phyloP scores from a whole-genome alignment of 1,140 invertebrate species.

The Pectinophora gossypiella region DNA sequence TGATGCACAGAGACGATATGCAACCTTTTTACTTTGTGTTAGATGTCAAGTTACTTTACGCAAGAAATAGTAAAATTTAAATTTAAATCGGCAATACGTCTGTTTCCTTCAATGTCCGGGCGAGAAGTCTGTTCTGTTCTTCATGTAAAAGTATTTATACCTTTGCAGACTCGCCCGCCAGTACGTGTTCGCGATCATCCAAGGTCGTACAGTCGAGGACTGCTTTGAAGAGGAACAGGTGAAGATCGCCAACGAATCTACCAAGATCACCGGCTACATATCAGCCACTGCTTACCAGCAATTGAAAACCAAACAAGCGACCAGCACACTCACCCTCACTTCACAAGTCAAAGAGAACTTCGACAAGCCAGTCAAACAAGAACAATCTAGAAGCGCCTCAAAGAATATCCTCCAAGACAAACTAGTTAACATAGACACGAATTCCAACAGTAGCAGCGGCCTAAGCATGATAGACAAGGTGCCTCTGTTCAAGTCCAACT shows the following conservation, averaged over 20 bases:
- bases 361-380: conserved; percentile 35
- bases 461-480: conserved; percentile 44
- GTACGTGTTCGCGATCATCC: conserved; percentile 78
- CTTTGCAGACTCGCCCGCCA: conserved; percentile 76
- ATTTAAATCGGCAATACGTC: no score
- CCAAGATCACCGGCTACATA: conserved; percentile 63
- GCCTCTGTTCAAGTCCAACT: conserved; percentile 52
- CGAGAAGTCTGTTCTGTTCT: no score
- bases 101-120: no score
- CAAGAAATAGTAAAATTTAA: no score
- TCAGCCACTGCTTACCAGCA: conserved; percentile 56
- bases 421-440: conserved; percentile 64
- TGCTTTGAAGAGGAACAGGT: conserved; percentile 70
- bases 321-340: conserved; percentile 34
- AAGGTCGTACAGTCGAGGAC: conserved; percentile 76
- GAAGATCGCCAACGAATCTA: conserved; percentile 43
- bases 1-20: no score
- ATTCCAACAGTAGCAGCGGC: conserved; percentile 52
- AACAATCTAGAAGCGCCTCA: conserved; percentile 39
- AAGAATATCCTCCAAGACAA: conserved; percentile 73
- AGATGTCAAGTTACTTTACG: no score
- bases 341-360: conserved; percentile 67
- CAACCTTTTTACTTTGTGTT: no score
- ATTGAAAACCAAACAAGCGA: conserved; percentile 29
- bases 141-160: no score